Evolutionary conservation across 1,140 invertebrate genomes (phyloP), one percentile per base, ranked within the genome.

Genomic region (Trachymyrmex septentrionalis): DNA sequence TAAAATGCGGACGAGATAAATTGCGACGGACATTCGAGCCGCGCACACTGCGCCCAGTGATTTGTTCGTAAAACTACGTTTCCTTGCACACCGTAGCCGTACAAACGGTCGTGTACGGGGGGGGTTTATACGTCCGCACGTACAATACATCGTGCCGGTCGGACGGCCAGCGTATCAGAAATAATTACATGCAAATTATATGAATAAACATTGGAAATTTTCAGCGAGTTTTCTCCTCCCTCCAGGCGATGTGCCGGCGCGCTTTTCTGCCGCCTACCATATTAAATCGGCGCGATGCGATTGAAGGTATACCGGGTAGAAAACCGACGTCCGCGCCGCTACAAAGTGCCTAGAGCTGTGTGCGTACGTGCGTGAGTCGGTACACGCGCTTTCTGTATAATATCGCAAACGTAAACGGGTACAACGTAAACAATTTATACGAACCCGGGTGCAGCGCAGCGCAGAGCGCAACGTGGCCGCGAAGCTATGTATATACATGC

Each of bases 341-440:
- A 90, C 72, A 89, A 87, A 90, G 85, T 69, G 78, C 55, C 63
- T 24, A 61, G 0, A 7, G 12, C n/a, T 19, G 75, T 86, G 84
- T 75, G 27, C 64, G 30, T 72, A 59, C 61, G 86, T 87, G 63
- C 67, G 75, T 85, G 77, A 75, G 57, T 86, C 64, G 87, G 64
- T 50, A 77, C 72, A 73, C 77, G 63, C 91, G 89, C 59, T 80
- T 87, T 90, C 86, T 85, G 89, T 92, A 93, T 94, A 92, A 93
- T 93, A 93, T 92, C 91, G 88, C 87, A 73, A 91, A 88, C 91
- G 34, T 67, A 67, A 67, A 67, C 89, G 87, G 88, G 66, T 85
- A 89, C 91, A 90, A 91, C 89, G 91, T 93, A 93, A 94, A 94
- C 94, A 95, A 94, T 95, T 94, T 94, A 91, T 92, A 93, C 91